phyloP scores from a whole-genome alignment of 1,140 invertebrate genomes.

The Drosophila novamexicana region DNA sequence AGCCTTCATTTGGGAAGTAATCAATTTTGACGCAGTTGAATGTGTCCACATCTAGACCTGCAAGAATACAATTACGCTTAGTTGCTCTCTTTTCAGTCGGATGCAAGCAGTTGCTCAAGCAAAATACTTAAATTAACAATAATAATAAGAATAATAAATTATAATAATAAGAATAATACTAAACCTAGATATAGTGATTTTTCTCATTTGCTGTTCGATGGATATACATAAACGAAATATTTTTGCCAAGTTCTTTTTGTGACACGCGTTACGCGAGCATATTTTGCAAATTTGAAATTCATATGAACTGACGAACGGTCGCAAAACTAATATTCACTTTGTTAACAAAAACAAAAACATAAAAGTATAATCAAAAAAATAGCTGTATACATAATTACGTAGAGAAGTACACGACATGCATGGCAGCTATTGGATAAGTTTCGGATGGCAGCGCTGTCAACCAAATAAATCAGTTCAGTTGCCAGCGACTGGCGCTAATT shows the following conservation, averaged over 20 bases:
- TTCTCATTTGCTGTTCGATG: too few species aligned
- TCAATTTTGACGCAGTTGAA: conserved; percentile 92
- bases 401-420: background rate
- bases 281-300: too few species aligned
- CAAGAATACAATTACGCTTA: background rate
- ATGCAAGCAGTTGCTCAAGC: too few species aligned
- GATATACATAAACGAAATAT: too few species aligned
- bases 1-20: conserved; percentile 93
- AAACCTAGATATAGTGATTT: too few species aligned
- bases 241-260: too few species aligned
- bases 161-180: too few species aligned
- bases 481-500: conserved; percentile 12
- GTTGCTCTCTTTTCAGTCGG: too few species aligned
- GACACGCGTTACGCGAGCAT: too few species aligned
- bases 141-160: too few species aligned
- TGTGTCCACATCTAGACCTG: conserved; percentile 73
- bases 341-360: background rate
- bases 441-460: conserved; percentile 15
- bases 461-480: conserved; percentile 40
- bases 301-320: too few species aligned
- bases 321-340: background rate
- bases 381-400: background rate
- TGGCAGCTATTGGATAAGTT: background rate
- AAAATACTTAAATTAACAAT: too few species aligned
- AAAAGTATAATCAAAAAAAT: background rate